A percentile compares a stretch with the other conserved stretches of the same genome.
These are phyloP conservation scores for Ecdyonurus torrentis DNA, from an alignment of 2,888 invertebrate genomes.

Conservation along the genomic window DNA sequence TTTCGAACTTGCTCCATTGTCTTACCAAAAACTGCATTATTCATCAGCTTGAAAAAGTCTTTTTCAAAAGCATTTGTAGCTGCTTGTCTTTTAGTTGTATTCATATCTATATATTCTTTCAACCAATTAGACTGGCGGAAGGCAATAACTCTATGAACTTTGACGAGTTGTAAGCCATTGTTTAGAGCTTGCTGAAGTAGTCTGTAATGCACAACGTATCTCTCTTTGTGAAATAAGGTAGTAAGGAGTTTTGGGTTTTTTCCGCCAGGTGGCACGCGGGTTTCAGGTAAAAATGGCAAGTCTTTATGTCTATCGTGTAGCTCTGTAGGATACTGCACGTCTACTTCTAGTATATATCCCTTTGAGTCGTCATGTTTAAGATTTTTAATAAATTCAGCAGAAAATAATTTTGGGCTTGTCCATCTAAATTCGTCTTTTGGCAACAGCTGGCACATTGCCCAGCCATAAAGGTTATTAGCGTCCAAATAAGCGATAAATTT, in stretches of 20 bases:
- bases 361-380: background rate
- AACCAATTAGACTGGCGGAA: slow-evolving; percentile 15
- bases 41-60: background rate
- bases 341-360: slow-evolving; percentile 15
- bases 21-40: background rate
- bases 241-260: background rate
- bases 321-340: slow-evolving; percentile 15
- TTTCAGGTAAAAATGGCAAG: slow-evolving; percentile 13
- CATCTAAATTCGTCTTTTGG: too few relatives aligned
- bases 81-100: slow-evolving; percentile 8
- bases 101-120: slow-evolving; percentile 15
- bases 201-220: slow-evolving; percentile 15
- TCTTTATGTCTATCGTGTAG: slow-evolving; percentile 14
- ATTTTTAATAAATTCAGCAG: background rate
- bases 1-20: background rate
- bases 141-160: slow-evolving; percentile 14
- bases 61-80: background rate
- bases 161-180: slow-evolving; percentile 13
- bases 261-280: background rate
- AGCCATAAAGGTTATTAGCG: slow-evolving; percentile 13
- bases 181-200: slow-evolving; percentile 13
- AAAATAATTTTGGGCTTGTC: background rate
- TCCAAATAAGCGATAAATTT: too few relatives aligned
- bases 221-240: slow-evolving; percentile 9
- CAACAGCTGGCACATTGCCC: too few relatives aligned